Evolutionary conservation across 1,140 invertebrate species (phyloP).

Genomic region (Hydropsyche tenuis): DNA sequence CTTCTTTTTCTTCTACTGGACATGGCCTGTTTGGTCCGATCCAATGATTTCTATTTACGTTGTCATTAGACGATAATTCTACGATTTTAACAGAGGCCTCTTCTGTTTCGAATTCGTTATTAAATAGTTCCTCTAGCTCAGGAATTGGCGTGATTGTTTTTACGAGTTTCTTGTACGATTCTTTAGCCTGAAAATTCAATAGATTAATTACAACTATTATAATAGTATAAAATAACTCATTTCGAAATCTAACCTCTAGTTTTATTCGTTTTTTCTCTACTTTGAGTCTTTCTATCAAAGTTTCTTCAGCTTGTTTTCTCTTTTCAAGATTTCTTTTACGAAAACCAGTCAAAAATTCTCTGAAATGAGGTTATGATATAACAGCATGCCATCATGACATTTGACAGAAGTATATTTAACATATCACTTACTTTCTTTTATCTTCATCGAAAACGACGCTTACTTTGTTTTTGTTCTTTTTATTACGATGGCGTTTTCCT

Average conservation of each 20-base stretch:
- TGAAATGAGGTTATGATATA: conserved; percentile 49
- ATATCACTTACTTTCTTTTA: conserved; percentile 56
- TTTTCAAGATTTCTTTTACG: conserved; percentile 77
- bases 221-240: background rate
- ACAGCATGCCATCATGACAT: conserved; percentile 18
- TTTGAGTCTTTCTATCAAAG: conserved; percentile 72
- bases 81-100: conserved; percentile 77
- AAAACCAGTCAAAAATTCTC: conserved; percentile 78
- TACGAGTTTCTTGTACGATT: conserved; percentile 70
- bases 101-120: conserved; percentile 74
- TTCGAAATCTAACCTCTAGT: conserved; percentile 64
- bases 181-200: conserved; percentile 63
- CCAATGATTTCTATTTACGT: conserved; percentile 70
- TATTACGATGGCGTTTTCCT: conserved; percentile 35
- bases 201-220: conserved; percentile 16
- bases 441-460: conserved; percentile 60
- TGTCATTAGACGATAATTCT: conserved; percentile 70
- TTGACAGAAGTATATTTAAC: conserved; percentile 29
- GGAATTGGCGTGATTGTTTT: conserved; percentile 70
- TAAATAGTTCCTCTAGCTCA: conserved; percentile 70
- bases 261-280: conserved; percentile 77
- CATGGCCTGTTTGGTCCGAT: conserved; percentile 72
- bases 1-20: conserved; percentile 56
- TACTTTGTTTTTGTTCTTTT: conserved; percentile 57
- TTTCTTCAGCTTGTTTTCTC: conserved; percentile 72